Conservation (phyloP, 2,797 vertebrate species). For the Hemibagrus guttatus region DNA sequence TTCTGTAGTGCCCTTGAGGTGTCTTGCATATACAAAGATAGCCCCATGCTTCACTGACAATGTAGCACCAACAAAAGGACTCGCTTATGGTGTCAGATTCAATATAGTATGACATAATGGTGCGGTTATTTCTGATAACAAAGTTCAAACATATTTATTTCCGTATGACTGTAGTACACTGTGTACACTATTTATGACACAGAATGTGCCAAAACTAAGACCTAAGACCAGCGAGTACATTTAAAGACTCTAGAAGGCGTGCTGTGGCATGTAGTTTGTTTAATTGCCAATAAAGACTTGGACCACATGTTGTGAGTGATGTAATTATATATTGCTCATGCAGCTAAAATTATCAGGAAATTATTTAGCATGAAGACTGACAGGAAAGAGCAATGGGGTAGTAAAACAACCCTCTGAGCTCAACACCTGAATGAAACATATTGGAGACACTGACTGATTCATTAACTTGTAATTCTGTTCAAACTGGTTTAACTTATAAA, state of each 20-base stretch:
- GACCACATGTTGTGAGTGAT: slow-evolving; percentile 18
- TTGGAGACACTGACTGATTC: neutral
- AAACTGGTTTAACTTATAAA: slow-evolving; percentile 45
- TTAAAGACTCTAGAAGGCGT: slow-evolving; percentile 29
- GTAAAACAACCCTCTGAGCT: neutral
- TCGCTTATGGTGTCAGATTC: slow-evolving; percentile 13
- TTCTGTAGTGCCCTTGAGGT: slow-evolving; percentile 11
- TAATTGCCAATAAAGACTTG: slow-evolving; percentile 3
- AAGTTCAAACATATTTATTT: slow-evolving; percentile 33
- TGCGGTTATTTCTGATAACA: slow-evolving; percentile 23
- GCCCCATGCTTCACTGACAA: slow-evolving; percentile 27
- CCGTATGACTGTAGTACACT: slow-evolving; percentile 15
- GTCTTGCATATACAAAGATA: slow-evolving; percentile 15
- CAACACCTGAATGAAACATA: slow-evolving; percentile 21
- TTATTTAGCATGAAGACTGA: neutral
- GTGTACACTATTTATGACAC: slow-evolving; percentile 1
- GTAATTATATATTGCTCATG: slow-evolving; percentile 25
- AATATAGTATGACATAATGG: slow-evolving; percentile 27
- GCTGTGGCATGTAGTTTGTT: slow-evolving; percentile 30
- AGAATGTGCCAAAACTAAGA: slow-evolving; percentile 30
- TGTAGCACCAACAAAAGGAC: slow-evolving; percentile 17
- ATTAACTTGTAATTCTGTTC: neutral
- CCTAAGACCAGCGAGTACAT: neutral
- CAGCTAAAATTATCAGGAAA: slow-evolving; percentile 5
- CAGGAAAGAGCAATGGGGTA: neutral